These are phyloP conservation scores for Novumbra hubbsi DNA, from an alignment of 2,797 vertebrate genomes.

Conservation along the genomic window DNA sequence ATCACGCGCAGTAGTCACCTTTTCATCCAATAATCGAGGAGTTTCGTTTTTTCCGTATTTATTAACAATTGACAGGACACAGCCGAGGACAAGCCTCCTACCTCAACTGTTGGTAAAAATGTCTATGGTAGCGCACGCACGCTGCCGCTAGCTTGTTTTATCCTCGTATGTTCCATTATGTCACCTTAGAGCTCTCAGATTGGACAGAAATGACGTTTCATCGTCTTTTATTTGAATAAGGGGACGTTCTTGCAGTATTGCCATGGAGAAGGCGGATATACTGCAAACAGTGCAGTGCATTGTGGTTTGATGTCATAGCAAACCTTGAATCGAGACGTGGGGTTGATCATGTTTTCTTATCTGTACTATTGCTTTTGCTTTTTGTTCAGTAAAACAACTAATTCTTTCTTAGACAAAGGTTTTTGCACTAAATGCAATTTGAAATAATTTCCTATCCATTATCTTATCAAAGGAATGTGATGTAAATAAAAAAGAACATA, in stretches of 20 bases:
- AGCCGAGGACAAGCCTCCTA: not conserved
- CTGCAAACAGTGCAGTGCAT: slow-evolving; percentile 78
- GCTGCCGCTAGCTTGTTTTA: slow-evolving; percentile 72
- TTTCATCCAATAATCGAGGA: not conserved
- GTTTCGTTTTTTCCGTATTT: not conserved
- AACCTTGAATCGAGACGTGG: slow-evolving; percentile 4
- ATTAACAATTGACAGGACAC: not conserved
- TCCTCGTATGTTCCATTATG: slow-evolving; percentile 78
- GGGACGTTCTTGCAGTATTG: slow-evolving; percentile 41
- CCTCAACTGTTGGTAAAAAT: not conserved
- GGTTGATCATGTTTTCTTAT: slow-evolving; percentile 4
- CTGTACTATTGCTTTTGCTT: not conserved
- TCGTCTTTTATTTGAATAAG: slow-evolving; percentile 66
- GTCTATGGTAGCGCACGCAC: slow-evolving; percentile 46
- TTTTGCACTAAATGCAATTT: not conserved
- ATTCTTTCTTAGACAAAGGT: not conserved
- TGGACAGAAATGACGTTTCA: slow-evolving; percentile 79
- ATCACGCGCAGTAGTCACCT: not conserved
- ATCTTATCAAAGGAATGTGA: not conserved
- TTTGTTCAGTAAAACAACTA: not conserved
- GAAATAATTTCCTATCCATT: not conserved
- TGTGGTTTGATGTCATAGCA: slow-evolving; percentile 79
- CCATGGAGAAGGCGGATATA: slow-evolving; percentile 65
- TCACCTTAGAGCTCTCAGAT: slow-evolving; percentile 77
- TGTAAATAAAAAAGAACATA: not conserved